Conservation (phyloP, 2,888 invertebrate species). For the Desoria tigrina region DNA sequence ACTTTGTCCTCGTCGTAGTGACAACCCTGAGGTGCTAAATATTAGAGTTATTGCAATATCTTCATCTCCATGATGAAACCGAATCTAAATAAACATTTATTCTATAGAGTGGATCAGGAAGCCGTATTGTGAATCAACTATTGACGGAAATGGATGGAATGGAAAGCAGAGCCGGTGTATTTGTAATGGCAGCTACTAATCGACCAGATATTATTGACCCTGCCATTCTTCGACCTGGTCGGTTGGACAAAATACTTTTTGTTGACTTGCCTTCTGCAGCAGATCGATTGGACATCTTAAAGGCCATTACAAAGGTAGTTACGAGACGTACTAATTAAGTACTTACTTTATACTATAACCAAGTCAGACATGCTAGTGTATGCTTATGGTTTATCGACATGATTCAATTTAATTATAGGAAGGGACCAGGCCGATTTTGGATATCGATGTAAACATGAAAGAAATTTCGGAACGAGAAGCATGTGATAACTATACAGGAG, state of each 20-base stretch:
- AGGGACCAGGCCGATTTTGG: conserved; percentile 75
- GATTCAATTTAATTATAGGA: conserved; percentile 66
- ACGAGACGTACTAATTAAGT: background rate
- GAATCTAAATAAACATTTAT: too few relatives aligned
- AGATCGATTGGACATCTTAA: conserved; percentile 84
- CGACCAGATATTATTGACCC: conserved; percentile 95
- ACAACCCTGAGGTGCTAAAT: conserved; percentile 71
- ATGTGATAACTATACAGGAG: conserved; percentile 84
- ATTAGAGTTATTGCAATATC: too few relatives aligned
- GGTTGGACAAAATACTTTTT: conserved; percentile 85
- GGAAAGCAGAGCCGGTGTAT: conserved; percentile 86
- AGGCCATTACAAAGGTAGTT: conserved; percentile 79
- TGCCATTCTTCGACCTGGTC: conserved; percentile 85
- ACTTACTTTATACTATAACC: background rate
- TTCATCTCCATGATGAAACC: too few relatives aligned
- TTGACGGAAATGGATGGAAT: conserved; percentile 99
- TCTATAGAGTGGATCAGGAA: conserved; percentile 69
- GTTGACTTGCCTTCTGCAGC: conserved; percentile 79
- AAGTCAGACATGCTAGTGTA: too few relatives aligned
- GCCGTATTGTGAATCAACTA: conserved; percentile 92
- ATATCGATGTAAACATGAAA: conserved; percentile 73
- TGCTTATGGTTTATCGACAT: too few relatives aligned
- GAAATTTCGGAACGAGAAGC: conserved; percentile 68
- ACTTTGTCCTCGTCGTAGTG: conserved; percentile 83
- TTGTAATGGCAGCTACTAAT: conserved; percentile 93